phyloP scores from a whole-genome alignment of 2,113 vertebrate species.

The Beaufortia kweichowensis region DNA sequence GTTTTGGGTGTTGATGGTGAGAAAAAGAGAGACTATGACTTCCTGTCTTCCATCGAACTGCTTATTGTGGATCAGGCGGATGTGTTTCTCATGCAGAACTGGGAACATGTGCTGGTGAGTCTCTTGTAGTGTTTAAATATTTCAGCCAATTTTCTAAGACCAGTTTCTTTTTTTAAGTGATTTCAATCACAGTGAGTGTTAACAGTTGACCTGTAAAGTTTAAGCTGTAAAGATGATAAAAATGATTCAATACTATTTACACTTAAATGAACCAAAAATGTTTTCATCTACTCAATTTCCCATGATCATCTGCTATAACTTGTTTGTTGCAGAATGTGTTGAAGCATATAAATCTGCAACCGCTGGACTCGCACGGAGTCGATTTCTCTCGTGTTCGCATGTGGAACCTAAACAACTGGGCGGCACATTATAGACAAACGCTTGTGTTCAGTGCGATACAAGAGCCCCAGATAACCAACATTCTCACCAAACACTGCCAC shows the following conservation, averaged over 20 bases:
- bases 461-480: constrained; percentile 88
- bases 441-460: constrained; percentile 89
- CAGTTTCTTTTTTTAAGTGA: too few relatives aligned
- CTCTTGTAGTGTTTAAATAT: background rate
- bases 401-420: constrained; percentile 91
- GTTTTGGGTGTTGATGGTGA: constrained; percentile 89
- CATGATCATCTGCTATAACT: background rate
- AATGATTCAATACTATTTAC: too few relatives aligned
- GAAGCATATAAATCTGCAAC: constrained; percentile 90
- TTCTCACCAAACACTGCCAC: constrained; percentile 86
- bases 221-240: too few relatives aligned
- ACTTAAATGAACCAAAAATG: too few relatives aligned
- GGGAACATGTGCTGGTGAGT: constrained; percentile 93
- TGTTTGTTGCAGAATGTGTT: constrained; percentile 81
- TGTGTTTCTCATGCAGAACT: constrained; percentile 98
- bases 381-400: constrained; percentile 95
- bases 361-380: constrained; percentile 88
- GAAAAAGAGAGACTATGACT: constrained; percentile 90
- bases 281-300: background rate
- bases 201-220: too few relatives aligned
- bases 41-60: constrained; percentile 92
- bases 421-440: constrained; percentile 87
- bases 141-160: too few relatives aligned
- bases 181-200: too few relatives aligned
- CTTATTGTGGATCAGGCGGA: constrained; percentile 92